These are phyloP conservation scores for Whitmania pigra DNA, from an alignment of 1,140 invertebrate genomes.

Conservation along the genomic window DNA sequence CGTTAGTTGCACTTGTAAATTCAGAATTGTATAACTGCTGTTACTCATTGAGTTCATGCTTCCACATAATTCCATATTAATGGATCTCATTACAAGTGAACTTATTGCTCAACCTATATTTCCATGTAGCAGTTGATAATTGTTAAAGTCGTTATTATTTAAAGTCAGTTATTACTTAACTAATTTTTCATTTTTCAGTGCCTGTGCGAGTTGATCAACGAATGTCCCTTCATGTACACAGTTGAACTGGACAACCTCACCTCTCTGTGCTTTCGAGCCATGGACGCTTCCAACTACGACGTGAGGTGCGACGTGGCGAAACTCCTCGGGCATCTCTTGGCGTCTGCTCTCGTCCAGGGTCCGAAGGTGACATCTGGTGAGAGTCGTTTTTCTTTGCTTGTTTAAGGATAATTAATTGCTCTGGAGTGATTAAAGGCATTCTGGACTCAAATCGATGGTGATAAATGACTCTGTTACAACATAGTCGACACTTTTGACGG, in stretches of 20 bases:
- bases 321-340: conserved; percentile 69
- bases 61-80: not conserved
- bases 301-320: conserved; percentile 79
- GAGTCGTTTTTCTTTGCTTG: no score
- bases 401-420: no score
- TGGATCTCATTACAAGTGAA: not conserved
- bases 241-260: conserved; percentile 76
- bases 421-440: no score
- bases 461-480: no score
- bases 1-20: no score
- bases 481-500: not conserved
- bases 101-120: not conserved
- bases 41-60: not conserved
- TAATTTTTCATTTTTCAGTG: conserved; percentile 51
- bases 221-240: conserved; percentile 73
- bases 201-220: conserved; percentile 72
- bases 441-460: no score
- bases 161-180: not conserved
- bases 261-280: conserved; percentile 73
- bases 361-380: conserved; percentile 29
- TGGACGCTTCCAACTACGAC: conserved; percentile 89
- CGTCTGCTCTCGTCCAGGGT: conserved; percentile 56
- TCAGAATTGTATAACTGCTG: no score
- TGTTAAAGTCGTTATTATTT: no score
- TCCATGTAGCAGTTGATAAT: no score